Base-by-base conservation (phyloP, 1,140 invertebrate genomes). In the Platorchestia sp. region DNA sequence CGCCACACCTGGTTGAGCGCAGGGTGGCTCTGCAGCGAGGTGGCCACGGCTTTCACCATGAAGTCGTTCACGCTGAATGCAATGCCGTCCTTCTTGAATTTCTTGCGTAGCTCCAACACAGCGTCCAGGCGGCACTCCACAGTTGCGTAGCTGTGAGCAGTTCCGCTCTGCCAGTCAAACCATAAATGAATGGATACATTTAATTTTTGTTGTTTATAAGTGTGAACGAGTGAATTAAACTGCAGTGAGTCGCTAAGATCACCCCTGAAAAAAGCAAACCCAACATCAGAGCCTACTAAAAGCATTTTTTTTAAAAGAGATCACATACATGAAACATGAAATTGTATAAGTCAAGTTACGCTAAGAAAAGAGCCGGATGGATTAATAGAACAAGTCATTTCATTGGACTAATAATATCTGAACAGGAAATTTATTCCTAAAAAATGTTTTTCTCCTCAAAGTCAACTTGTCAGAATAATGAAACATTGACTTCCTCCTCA, bases 41-140 rank as follows among this genome's bases (percentile, higher is more conserved):
- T 43, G 42, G 90, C 95, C 27, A 95, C 95, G 86, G 95, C 51
- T 45, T 95, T 95, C 41, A 75, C 95, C 59, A 95, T 40, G 59
- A 95, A 75, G 95, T 95, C 93, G 14, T 95, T 95, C 16, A 95
- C 45, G 40, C 89, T 86, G n/a, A 75, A 7, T 0, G 42, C 51
- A 40, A 45, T 75, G 51, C 95, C 89, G 16, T 95, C 51, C 40
- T 87, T 59, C 95, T 95, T 95, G 36, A 75, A 59, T 36, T 95
- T n/a, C 59, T 95, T 95, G 40, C 90, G 41, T 10, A 95, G 45
- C 41, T 6, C 51, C 0, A 95, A 44, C 41, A 95, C 51, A 3
- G n/a, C 93, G 41, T 95, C 93, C 16, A 93, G 36, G 42, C 95
- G n/a, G 93, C 95, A 95, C n/a, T 95, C 95, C 59, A 95, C 14